Conservation (phyloP, 1,140 invertebrate genomes). For the Lordiphosa collinella region DNA sequence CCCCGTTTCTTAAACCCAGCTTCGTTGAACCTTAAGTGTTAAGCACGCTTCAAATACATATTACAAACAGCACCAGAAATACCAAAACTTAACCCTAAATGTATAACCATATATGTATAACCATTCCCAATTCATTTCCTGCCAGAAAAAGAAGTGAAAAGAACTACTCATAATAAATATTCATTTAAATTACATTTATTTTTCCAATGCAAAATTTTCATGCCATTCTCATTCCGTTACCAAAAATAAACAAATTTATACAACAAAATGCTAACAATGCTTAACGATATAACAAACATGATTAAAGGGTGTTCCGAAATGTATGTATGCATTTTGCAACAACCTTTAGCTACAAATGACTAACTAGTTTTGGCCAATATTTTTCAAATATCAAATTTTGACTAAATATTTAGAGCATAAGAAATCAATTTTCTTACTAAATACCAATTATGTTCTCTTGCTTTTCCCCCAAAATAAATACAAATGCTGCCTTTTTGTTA, state of each 20-base stretch:
- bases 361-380: conserved; percentile 4
- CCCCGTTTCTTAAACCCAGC: conserved; percentile 1
- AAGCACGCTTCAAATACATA: conserved; percentile 31
- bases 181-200: neutral
- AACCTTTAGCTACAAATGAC: conserved; percentile 32
- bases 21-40: neutral
- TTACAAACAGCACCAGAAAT: conserved; percentile 10
- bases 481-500: conserved; percentile 43
- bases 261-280: conserved; percentile 38
- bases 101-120: conserved; percentile 16
- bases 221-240: conserved; percentile 55
- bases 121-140: conserved; percentile 17
- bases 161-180: neutral
- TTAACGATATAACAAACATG: conserved; percentile 31
- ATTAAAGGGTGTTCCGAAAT: too few species aligned
- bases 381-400: conserved; percentile 9
- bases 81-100: conserved; percentile 10
- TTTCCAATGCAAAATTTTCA: conserved; percentile 54
- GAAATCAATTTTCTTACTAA: conserved; percentile 17
- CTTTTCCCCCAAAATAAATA: conserved; percentile 14
- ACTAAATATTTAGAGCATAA: conserved; percentile 10
- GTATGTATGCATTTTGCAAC: conserved; percentile 7
- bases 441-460: conserved; percentile 28
- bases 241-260: conserved; percentile 42
- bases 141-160: neutral